A percentile compares a stretch with the other conserved stretches of the same genome.
Conservation (phyloP, 2,888 invertebrate species). For the Cheiracanthium punctorium region DNA sequence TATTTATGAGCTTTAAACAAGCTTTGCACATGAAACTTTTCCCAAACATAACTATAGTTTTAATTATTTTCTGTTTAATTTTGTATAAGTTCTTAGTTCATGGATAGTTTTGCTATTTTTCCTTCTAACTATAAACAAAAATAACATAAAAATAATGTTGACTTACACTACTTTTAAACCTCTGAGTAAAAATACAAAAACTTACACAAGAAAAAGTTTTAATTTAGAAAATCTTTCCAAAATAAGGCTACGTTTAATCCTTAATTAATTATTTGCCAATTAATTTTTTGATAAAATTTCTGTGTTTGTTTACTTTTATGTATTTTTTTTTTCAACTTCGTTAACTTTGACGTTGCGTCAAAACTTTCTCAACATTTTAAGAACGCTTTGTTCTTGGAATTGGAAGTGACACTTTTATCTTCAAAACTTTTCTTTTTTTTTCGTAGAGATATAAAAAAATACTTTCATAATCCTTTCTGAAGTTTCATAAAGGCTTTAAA, state of each 20-base stretch:
- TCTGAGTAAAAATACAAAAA: too few relatives aligned
- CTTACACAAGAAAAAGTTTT: too few relatives aligned
- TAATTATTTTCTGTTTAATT: too few relatives aligned
- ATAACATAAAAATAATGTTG: too few relatives aligned
- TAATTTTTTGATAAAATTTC: background rate
- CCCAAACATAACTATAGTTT: too few relatives aligned
- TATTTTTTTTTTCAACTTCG: background rate
- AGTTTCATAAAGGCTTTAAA: background rate
- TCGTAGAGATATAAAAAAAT: background rate
- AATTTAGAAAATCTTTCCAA: background rate
- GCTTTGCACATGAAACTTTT: too few relatives aligned
- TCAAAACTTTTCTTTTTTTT: background rate
- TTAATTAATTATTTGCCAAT: background rate
- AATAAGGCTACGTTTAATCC: background rate
- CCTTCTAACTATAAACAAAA: too few relatives aligned
- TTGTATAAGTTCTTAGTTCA: too few relatives aligned
- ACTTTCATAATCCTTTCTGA: background rate
- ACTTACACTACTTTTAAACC: too few relatives aligned
- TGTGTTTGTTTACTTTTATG: background rate
- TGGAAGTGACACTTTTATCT: slow-evolving; percentile 3
- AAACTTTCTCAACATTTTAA: background rate
- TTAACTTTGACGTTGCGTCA: background rate
- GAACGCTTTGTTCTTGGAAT: background rate
- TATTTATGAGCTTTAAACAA: too few relatives aligned
- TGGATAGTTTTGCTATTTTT: too few relatives aligned